Evolutionary conservation across 2,888 invertebrate species (phyloP).

Genomic region (Hololepta plana): DNA sequence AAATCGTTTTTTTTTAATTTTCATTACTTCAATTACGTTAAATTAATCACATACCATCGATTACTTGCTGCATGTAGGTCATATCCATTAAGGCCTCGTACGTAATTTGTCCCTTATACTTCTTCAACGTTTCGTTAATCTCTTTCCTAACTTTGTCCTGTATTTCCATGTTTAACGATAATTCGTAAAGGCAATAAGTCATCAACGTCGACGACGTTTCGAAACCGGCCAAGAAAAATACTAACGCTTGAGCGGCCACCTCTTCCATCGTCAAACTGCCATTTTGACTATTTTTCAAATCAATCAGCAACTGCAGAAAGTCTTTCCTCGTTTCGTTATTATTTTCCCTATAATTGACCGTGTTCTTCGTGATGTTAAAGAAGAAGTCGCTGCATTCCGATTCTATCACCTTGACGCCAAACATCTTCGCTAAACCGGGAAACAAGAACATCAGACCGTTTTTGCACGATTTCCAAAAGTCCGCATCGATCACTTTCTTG

Average conservation of each 20-base stretch:
- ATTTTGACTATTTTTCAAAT: conserved; percentile 6
- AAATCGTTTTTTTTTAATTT: conserved; percentile 5
- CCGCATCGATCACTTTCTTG: conserved; percentile 10
- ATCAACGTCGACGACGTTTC: conserved; percentile 25
- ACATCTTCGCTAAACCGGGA: conserved; percentile 1
- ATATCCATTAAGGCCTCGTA: conserved; percentile 21
- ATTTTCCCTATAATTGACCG: conserved; percentile 10
- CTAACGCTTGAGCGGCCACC: conserved; percentile 3
- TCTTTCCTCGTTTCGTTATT: conserved; percentile 8
- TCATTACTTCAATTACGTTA: neutral
- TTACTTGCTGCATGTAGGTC: conserved; percentile 21
- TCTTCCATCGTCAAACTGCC: neutral
- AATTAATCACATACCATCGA: conserved; percentile 15
- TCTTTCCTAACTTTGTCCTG: conserved; percentile 20
- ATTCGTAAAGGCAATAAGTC: conserved; percentile 19
- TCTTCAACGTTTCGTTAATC: conserved; percentile 14
- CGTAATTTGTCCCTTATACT: conserved; percentile 15
- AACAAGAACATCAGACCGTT: conserved; percentile 7
- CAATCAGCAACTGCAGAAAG: conserved; percentile 5
- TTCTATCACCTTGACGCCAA: too few relatives aligned
- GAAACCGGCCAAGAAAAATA: conserved; percentile 20
- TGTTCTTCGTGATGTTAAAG: too few relatives aligned
- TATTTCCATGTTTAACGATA: conserved; percentile 20
- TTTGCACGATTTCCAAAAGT: conserved; percentile 14
- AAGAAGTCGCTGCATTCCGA: too few relatives aligned